A percentile compares a stretch with the other conserved stretches of the same genome.
Conservation (phyloP, 1,140 invertebrate genomes). For the Nasonia giraulti region DNA sequence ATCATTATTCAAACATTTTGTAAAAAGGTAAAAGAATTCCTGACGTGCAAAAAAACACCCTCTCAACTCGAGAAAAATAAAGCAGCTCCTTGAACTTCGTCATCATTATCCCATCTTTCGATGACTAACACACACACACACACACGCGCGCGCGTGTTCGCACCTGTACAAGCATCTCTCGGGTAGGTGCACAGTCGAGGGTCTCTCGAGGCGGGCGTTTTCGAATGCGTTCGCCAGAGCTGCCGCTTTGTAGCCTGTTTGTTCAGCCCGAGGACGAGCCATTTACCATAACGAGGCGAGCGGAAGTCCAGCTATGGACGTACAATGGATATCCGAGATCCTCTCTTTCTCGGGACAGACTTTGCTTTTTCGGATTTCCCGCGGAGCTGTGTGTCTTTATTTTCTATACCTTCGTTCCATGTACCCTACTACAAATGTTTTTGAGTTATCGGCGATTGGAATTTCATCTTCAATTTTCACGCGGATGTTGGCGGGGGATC, state of each 20-base stretch:
- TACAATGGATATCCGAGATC: slow-evolving; percentile 14
- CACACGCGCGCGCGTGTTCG: too few relatives aligned
- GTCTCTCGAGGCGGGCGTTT: background rate
- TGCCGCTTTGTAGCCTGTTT: slow-evolving; percentile 18
- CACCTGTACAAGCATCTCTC: background rate
- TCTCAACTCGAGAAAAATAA: background rate
- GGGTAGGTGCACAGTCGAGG: background rate
- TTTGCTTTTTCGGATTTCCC: slow-evolving; percentile 12
- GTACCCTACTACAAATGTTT: background rate
- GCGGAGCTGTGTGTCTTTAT: background rate
- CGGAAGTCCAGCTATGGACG: background rate
- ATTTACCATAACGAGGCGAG: slow-evolving; percentile 41
- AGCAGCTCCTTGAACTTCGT: background rate
- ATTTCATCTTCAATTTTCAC: background rate
- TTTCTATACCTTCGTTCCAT: background rate
- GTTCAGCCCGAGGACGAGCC: background rate
- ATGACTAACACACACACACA: background rate
- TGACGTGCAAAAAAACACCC: too few relatives aligned
- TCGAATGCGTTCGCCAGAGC: background rate
- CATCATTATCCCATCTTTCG: background rate
- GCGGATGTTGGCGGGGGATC: background rate
- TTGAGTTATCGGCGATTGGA: background rate
- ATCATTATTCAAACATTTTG: too few relatives aligned
- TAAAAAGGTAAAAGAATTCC: too few relatives aligned
- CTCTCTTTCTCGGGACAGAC: background rate